Percentiles rank a stretch among this genome's conserved stretches.
phyloP scores from a whole-genome alignment of 1,140 invertebrate genomes.

The Calliopsis andreniformis region DNA sequence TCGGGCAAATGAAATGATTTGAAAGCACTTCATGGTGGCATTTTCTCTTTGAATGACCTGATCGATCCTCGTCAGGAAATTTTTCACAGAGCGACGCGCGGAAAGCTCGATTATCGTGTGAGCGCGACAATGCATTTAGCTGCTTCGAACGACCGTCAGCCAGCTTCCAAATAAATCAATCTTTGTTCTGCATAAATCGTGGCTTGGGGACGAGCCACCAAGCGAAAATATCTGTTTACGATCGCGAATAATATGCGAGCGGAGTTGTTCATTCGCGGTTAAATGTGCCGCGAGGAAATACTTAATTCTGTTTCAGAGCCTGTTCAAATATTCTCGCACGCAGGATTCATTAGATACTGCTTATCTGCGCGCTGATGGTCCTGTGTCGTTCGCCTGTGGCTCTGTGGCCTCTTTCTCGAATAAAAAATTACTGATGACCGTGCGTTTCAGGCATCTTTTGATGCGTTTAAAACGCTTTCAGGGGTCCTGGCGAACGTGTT shows the following conservation, averaged over 20 bases:
- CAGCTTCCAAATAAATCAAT: conserved; percentile 35
- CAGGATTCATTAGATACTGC: not conserved
- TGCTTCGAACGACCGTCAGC: not conserved
- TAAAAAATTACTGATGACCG: too few relatives aligned
- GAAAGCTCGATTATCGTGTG: conserved; percentile 8
- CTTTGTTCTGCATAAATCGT: conserved; percentile 1
- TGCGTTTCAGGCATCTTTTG: too few relatives aligned
- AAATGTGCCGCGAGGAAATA: not conserved
- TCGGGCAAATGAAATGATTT: conserved; percentile 7
- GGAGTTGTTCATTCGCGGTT: too few relatives aligned
- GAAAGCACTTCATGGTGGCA: not conserved
- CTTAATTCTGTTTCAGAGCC: not conserved
- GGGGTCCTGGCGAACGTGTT: too few relatives aligned
- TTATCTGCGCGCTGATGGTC: not conserved
- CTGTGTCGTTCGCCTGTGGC: not conserved
- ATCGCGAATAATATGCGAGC: not conserved
- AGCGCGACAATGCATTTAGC: conserved; percentile 25
- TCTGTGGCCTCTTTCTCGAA: too few relatives aligned
- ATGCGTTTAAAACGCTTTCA: too few relatives aligned
- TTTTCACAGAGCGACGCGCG: conserved; percentile 13
- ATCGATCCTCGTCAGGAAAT: not conserved
- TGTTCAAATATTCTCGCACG: not conserved
- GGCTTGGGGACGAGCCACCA: not conserved
- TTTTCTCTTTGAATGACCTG: not conserved
- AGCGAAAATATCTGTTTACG: conserved; percentile 1